Conservation (phyloP, 1,140 invertebrate species). For the Meloidogyne hapla region DNA sequence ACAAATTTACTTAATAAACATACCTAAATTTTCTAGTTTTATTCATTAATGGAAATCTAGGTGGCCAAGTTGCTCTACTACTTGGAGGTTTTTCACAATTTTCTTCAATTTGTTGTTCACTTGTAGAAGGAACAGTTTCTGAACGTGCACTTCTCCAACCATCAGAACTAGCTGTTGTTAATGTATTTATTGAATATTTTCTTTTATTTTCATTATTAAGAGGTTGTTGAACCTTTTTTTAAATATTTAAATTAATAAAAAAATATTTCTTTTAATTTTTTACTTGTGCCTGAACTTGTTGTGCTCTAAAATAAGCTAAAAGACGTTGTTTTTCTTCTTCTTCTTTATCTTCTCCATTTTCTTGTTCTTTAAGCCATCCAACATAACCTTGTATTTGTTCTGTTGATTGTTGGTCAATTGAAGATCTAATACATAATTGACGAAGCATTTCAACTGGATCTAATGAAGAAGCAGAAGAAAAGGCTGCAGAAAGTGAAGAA, state of each 20-base stretch:
- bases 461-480: neutral
- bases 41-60: slow-evolving; percentile 3
- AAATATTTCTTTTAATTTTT: neutral
- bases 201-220: neutral
- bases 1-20: no score
- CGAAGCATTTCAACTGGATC: slow-evolving; percentile 2
- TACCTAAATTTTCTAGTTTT: neutral
- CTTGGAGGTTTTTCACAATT: neutral
- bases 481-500: neutral
- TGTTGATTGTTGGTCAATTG: neutral
- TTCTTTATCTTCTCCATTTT: neutral
- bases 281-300: slow-evolving; percentile 1
- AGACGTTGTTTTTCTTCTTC: neutral
- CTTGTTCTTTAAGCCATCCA: neutral
- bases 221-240: neutral
- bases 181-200: neutral
- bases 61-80: slow-evolving; percentile 4
- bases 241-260: neutral
- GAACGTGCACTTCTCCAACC: slow-evolving; percentile 1
- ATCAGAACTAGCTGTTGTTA: neutral
- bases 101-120: neutral
- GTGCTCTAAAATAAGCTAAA: slow-evolving; percentile 6
- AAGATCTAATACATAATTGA: neutral
- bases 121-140: neutral
- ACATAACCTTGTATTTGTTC: neutral